A percentile compares a stretch with the other conserved stretches of the same genome.
Conservation (phyloP, 2,113 vertebrate species). For the Rostratula benghalensis region DNA sequence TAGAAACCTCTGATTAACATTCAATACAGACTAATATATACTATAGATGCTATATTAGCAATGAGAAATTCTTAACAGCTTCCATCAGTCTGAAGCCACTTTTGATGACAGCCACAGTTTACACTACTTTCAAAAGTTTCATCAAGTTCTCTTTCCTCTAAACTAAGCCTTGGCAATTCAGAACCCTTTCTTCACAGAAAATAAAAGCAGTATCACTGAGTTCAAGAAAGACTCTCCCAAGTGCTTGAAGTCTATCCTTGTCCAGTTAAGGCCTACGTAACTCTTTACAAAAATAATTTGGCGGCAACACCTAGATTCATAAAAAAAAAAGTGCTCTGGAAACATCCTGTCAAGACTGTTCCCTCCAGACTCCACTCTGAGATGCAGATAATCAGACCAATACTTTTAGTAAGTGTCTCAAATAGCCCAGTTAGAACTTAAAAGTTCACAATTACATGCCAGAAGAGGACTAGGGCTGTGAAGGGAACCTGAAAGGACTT, state of each 20-base stretch:
- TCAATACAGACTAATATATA: not conserved
- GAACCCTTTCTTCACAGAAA: not conserved
- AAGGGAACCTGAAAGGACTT: not conserved
- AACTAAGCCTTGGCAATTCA: not conserved
- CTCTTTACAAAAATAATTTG: not conserved
- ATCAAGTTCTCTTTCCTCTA: not conserved
- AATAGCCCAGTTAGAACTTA: not conserved
- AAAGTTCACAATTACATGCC: not conserved
- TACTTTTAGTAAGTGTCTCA: not conserved
- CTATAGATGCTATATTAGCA: not conserved
- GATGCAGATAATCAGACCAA: not conserved
- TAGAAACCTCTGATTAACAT: not conserved
- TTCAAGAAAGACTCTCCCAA: not conserved
- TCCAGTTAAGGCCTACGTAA: not conserved
- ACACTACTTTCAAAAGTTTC: not conserved
- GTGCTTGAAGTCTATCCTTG: not conserved
- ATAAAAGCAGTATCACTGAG: not conserved
- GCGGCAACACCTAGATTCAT: not conserved
- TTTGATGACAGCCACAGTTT: not conserved
- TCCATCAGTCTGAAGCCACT: not conserved
- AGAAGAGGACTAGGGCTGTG: not conserved
- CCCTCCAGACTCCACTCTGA: not conserved
- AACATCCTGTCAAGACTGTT: not conserved
- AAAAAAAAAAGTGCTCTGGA: not conserved
- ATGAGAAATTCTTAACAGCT: not conserved